Evolutionary conservation across 1,140 invertebrate genomes (phyloP).

Genomic region (Cheumatopsyche charites): DNA sequence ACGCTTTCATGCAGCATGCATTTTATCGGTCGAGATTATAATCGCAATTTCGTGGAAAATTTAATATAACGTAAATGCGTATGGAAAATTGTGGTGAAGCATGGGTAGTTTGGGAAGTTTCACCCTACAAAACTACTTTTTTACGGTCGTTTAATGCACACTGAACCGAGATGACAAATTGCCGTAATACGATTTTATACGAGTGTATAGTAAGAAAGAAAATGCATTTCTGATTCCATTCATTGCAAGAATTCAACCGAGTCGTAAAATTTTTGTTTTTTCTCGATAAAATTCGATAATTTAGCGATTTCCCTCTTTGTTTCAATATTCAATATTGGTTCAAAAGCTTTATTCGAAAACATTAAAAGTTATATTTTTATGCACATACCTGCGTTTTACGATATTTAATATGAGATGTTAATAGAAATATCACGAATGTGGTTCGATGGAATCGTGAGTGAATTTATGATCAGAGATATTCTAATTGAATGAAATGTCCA

Average conservation of each 20-base stretch:
- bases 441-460: no score
- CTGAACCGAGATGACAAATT: slow-evolving; percentile 29
- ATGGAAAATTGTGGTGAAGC: not conserved
- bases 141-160: slow-evolving; percentile 17
- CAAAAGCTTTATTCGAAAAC: no score
- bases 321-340: no score
- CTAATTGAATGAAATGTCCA: no score
- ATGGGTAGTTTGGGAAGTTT: not conserved
- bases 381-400: no score
- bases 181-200: not conserved
- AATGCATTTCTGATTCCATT: not conserved
- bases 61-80: not conserved
- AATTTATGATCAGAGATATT: no score
- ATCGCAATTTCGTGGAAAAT: not conserved
- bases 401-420: no score
- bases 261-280: not conserved
- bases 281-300: no score
- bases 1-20: not conserved
- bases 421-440: no score
- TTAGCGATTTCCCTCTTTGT: no score
- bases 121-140: slow-evolving; percentile 7
- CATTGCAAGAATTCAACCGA: slow-evolving; percentile 4
- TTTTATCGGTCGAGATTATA: not conserved
- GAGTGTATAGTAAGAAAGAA: not conserved
- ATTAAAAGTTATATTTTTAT: no score